Evolutionary conservation across 2,113 vertebrate species (phyloP).

Genomic region (Tricholaema leucomelas): DNA sequence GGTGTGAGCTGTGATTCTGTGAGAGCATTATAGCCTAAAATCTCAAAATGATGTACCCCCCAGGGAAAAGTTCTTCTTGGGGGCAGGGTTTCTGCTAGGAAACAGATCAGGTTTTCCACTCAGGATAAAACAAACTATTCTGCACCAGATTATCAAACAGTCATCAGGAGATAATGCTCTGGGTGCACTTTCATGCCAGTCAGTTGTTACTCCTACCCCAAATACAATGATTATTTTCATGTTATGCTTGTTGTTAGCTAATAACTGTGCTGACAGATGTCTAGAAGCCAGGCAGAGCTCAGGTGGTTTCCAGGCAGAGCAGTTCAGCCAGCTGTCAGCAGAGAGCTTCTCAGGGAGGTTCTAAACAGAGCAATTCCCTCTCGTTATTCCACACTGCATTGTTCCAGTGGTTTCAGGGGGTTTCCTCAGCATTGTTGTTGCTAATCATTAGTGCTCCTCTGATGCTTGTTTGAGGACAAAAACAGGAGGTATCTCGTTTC

Average conservation of each 20-base stretch:
- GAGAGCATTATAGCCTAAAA: neutral
- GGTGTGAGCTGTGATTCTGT: too few species aligned
- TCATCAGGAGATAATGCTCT: constrained; percentile 43
- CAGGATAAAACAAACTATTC: constrained; percentile 7
- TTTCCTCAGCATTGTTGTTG: neutral
- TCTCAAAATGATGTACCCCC: neutral
- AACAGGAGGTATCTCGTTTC: neutral
- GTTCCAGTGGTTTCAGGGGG: neutral
- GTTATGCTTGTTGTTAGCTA: constrained; percentile 43
- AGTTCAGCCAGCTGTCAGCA: neutral
- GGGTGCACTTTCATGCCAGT: constrained; percentile 24
- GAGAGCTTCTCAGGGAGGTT: neutral
- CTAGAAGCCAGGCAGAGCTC: constrained; percentile 20
- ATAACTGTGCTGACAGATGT: constrained; percentile 51
- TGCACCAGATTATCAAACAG: constrained; percentile 9
- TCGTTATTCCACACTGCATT: neutral
- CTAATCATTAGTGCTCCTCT: neutral
- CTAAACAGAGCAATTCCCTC: neutral
- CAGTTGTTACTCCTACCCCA: constrained; percentile 22
- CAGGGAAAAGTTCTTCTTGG: neutral
- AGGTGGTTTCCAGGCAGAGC: constrained; percentile 48
- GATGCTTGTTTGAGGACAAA: constrained; percentile 30
- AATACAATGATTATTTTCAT: constrained; percentile 39
- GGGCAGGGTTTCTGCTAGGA: neutral
- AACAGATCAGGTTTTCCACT: neutral